Percentiles rank a stretch among this genome's conserved stretches.
phyloP scores from a whole-genome alignment of 2,113 vertebrate species.

The Myodes glareolus region DNA sequence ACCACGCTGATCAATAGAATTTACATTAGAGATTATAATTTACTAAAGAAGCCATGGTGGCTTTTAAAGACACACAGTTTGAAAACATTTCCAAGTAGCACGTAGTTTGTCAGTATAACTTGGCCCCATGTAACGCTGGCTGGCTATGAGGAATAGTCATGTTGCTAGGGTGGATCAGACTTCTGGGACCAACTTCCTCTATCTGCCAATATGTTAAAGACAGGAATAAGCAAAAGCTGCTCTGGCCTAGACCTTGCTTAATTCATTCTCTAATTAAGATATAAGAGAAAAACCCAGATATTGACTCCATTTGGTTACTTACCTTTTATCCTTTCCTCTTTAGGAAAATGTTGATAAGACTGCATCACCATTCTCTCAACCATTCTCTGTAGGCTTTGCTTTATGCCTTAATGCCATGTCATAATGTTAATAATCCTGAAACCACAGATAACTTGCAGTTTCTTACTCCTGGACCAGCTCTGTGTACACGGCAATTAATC shows the following conservation, averaged over 20 bases:
- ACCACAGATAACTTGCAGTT: not conserved
- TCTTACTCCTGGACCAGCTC: not conserved
- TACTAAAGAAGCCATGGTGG: not conserved
- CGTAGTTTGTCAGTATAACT: not conserved
- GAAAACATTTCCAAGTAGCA: not conserved
- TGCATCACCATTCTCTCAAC: not conserved
- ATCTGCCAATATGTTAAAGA: not conserved
- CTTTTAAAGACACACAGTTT: not conserved
- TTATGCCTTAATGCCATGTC: not conserved
- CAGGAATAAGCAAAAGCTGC: not conserved
- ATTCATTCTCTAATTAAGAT: not conserved
- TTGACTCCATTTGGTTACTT: not conserved
- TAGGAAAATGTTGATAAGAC: not conserved
- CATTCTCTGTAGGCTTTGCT: not conserved
- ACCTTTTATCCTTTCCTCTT: not conserved
- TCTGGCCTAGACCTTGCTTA: not conserved
- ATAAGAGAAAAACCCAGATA: not conserved
- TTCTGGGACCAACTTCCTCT: not conserved
- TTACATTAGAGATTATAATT: not conserved
- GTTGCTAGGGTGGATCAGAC: not conserved
- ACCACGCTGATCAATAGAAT: not conserved
- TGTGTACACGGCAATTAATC: not conserved
- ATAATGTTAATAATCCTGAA: not conserved
- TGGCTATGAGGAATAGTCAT: not conserved
- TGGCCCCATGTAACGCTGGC: not conserved